phyloP scores from a whole-genome alignment of 2,888 invertebrate species.

The Prosapia bicincta region DNA sequence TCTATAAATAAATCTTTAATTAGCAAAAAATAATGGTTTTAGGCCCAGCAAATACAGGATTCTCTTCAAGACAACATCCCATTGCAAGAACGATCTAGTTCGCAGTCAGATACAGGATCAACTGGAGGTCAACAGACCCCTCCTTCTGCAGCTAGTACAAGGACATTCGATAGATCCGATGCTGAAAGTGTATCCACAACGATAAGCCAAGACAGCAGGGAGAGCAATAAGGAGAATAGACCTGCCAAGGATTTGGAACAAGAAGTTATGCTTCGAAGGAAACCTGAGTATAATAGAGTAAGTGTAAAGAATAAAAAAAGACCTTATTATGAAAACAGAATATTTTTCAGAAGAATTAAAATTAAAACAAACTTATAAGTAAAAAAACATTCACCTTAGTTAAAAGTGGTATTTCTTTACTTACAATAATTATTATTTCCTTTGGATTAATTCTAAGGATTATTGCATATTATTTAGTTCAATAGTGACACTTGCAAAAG shows the following conservation, averaged over 20 bases:
- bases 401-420: no score
- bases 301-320: no score
- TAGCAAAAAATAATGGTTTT: neutral
- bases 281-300: conserved; percentile 51
- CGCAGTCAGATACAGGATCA: conserved; percentile 43
- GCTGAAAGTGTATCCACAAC: conserved; percentile 80
- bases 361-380: no score
- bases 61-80: neutral
- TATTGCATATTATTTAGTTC: no score
- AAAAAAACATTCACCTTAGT: no score
- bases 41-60: neutral
- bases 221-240: conserved; percentile 56
- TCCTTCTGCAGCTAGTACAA: conserved; percentile 41
- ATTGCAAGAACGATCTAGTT: conserved; percentile 36
- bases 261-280: conserved; percentile 68
- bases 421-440: no score
- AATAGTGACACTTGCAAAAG: no score
- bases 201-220: conserved; percentile 69
- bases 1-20: neutral
- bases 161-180: conserved; percentile 56
- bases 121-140: conserved; percentile 40
- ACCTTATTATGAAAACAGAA: no score
- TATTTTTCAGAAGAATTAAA: no score
- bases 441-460: no score
- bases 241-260: conserved; percentile 53